Base-by-base conservation (phyloP, 1,140 invertebrate species). In the Dolichoris vasculosae region DNA sequence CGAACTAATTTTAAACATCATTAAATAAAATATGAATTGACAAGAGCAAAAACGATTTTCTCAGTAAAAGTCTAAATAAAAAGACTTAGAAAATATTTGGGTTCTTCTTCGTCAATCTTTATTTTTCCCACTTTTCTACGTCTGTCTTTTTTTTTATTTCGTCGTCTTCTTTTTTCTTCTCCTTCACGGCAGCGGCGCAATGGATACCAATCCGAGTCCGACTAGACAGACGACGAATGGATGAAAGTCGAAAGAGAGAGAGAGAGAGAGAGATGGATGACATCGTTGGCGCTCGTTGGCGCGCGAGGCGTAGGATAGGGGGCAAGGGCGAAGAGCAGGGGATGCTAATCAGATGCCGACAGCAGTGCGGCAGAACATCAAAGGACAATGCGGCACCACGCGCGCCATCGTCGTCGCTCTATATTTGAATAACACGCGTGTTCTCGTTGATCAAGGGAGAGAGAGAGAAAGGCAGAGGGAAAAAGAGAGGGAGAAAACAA, bases 301-400 rank as follows among this genome's bases (percentile, higher is more conserved):
- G 67, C 63, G 78, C 87, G 78, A 71, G 51, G 23, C 77, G 64
- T 76, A 85, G 69, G 38, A n/a, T 0, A 46, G 71, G 40, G 9
- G 20, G 20, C 32, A 20, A 43, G n/a, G 35, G 69, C 6, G 13
- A 30, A 48, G 9, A 48, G 79, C 85, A 87, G 88, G 87, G 92
- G 91, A 93, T 93, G 93, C 93, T 93, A 93, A 93, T 93, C 93
- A 93, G 93, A 93, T 93, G 92, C 92, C 91, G 93, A 92, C 92
- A 91, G 89, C 88, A 86, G 89, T 17, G 91, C 40, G 92, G 90
- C 93, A 91, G 92, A 79, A 91, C 88, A 90, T 93, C 91, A 93
- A 93, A 93, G 88, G 88, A 43, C 6, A 30, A 43, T 71, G 83
- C 84, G 81, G 64, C 86, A 46, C 63, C 73, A 63, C 85, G 40